These are phyloP conservation scores for Trissolcus japonicus DNA, from an alignment of 2,888 invertebrate species.

Conservation along the genomic window DNA sequence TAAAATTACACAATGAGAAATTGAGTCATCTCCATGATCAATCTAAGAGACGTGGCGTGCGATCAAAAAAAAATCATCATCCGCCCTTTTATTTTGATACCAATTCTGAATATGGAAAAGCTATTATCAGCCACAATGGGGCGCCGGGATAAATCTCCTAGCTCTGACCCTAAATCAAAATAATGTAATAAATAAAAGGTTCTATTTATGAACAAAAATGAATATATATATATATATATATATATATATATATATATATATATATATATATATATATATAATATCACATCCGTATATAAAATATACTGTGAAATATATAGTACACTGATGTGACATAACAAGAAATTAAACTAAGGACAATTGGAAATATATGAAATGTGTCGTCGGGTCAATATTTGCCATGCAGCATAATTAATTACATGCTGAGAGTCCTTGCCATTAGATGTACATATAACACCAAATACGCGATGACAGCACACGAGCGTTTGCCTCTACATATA, in stretches of 20 bases:
- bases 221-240: background rate
- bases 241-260: too few species aligned
- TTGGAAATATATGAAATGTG: background rate
- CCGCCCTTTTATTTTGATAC: slow-evolving; percentile 15
- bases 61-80: too few species aligned
- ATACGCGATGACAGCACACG: slow-evolving; percentile 24
- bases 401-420: slow-evolving; percentile 30
- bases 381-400: slow-evolving; percentile 6
- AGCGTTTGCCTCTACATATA: background rate
- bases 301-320: too few species aligned
- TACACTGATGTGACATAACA: background rate
- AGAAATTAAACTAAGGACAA: background rate
- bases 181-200: too few species aligned
- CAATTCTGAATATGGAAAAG: slow-evolving; percentile 25
- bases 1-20: too few species aligned
- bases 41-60: too few species aligned
- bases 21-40: too few species aligned
- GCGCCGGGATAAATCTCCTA: slow-evolving; percentile 25
- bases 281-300: too few species aligned
- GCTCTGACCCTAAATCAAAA: slow-evolving; percentile 22
- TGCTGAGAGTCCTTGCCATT: slow-evolving; percentile 14
- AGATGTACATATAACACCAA: slow-evolving; percentile 29
- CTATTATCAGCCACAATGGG: slow-evolving; percentile 28
- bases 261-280: too few species aligned
- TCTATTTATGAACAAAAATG: too few species aligned